Base-by-base conservation (phyloP, 2,113 vertebrate species). In the Formicarius rufipectus region DNA sequence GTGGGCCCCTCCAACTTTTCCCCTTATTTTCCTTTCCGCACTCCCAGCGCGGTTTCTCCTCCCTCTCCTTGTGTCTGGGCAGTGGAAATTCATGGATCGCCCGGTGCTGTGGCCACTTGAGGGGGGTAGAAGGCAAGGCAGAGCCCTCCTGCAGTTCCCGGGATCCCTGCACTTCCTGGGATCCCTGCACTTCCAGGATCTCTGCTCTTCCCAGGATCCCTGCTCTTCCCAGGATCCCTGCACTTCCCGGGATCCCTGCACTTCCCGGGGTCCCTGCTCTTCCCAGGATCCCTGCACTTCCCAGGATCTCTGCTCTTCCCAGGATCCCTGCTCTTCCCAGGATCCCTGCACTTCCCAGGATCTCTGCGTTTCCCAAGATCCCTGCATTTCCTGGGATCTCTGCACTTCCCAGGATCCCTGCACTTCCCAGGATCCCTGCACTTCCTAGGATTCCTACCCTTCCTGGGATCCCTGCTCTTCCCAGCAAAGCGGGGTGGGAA, bases 361-460 rank as follows among this genome's bases (percentile, higher is more conserved):
- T 25, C 13, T 0, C 72, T 12, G 10, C 18, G 2, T 12, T 49
- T 33, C 1, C 35, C 55, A 30, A n/a, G 2, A 28, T 25, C 13
- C 0, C 72, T 12, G 10, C 18, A 2, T 12, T 49, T 33, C 1
- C 35, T n/a, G n/a, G 35, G 2, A 28, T 25, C 13, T 0, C 72
- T 12, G 10, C 18, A 2, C 14, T 49, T 33, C 1, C 35, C 55
- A 30, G 40, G 2, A 28, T 25, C 13, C 0, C 72, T 12, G 10
- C 18, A 2, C 14, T 49, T 33, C 1, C 35, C 55, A 30, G 40
- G 2, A 28, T 25, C 13, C 0, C 72, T 12, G 10, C 18, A 2
- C 14, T 49, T 33, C 1, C 35, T 50, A 30, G 40, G n/a, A n/a
- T n/a, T n/a, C n/a, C n/a, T n/a, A n/a, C n/a, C 25, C 50, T 47